These are phyloP conservation scores for Piezodorus guildinii DNA, from an alignment of 1,140 invertebrate genomes.

Conservation along the genomic window DNA sequence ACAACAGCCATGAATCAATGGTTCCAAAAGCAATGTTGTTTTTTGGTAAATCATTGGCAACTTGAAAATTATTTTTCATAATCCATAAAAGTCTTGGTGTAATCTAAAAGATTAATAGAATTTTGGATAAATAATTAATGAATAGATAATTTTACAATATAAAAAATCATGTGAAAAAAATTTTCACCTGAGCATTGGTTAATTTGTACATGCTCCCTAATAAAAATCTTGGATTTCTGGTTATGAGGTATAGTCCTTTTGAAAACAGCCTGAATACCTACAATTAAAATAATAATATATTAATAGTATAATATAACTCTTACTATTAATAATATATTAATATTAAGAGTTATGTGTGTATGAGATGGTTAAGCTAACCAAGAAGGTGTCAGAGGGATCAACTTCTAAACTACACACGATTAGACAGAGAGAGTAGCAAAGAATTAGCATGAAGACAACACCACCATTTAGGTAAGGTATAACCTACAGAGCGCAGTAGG, in stretches of 20 bases:
- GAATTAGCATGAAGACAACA: too few species aligned
- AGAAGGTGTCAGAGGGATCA: too few species aligned
- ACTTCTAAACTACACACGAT: too few species aligned
- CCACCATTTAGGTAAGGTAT: too few species aligned
- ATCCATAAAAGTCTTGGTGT: slow-evolving; percentile 65
- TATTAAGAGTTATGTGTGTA: too few species aligned
- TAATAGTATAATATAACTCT: too few species aligned
- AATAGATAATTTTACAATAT: background rate
- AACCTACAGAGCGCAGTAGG: too few species aligned
- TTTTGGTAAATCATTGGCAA: slow-evolving; percentile 46
- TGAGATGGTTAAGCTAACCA: too few species aligned
- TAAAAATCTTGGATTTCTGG: slow-evolving; percentile 64
- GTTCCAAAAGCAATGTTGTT: slow-evolving; percentile 74
- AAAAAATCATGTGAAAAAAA: background rate
- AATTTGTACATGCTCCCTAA: slow-evolving; percentile 67
- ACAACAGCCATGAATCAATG: slow-evolving; percentile 85
- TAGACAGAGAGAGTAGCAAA: too few species aligned
- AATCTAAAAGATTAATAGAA: slow-evolving; percentile 42
- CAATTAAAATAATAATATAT: slow-evolving; percentile 28
- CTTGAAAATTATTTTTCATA: slow-evolving; percentile 53
- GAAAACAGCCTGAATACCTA: slow-evolving; percentile 47
- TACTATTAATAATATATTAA: too few species aligned
- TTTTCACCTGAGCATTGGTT: slow-evolving; percentile 63
- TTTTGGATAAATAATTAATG: background rate
- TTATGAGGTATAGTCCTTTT: slow-evolving; percentile 57